Evolutionary conservation across 2,113 vertebrate genomes (phyloP), one percentile per base, ranked within the genome.

Genomic region (Pseudopodoces humilis): DNA sequence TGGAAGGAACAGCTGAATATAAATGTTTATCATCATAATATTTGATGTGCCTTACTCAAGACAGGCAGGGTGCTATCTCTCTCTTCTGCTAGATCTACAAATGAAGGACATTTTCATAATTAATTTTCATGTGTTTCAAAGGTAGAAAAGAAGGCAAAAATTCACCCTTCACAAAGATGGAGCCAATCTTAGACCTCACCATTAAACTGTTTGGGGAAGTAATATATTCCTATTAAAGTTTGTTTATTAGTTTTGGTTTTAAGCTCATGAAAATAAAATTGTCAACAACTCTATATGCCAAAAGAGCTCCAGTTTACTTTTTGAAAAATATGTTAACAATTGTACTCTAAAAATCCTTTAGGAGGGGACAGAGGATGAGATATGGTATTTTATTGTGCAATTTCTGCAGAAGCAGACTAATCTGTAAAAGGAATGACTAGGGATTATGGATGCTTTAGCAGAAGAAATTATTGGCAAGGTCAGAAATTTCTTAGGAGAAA

Each of bases 361-460:
- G 94, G 95, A 97, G 94, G 93, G 92, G 94, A 97, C 94, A 96
- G 89, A 96, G 94, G 70, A 96, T 97, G 96, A 95, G 81, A 58
- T 76, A 94, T 92, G 13, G 37, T 60, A 69, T 84, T 82, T 79
- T 89, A 76, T 72, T 72, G 67, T 79, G 65, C 58, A n/a, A 20
- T 90, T 92, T 94, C 63, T 89, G 90, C 70, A 46, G 64, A 71
- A 95, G 84, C 64, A 75, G 60, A 22, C 81, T 55, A 88, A 41
- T 83, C 79, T 75, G 44, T 86, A 60, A 67, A 75, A 81, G 33
- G 52, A 90, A 60, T 92, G 27, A 55, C 59, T 78, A 46, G 59
- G 75, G 30, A 75, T 81, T 92, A 68, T 83, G 33, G 33, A 18
- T 88, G 22, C 50, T 80, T 67, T 67, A 93, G 59, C 13, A 93